Conservation (phyloP, 2,888 invertebrate species). For the Mythimna loreyi region DNA sequence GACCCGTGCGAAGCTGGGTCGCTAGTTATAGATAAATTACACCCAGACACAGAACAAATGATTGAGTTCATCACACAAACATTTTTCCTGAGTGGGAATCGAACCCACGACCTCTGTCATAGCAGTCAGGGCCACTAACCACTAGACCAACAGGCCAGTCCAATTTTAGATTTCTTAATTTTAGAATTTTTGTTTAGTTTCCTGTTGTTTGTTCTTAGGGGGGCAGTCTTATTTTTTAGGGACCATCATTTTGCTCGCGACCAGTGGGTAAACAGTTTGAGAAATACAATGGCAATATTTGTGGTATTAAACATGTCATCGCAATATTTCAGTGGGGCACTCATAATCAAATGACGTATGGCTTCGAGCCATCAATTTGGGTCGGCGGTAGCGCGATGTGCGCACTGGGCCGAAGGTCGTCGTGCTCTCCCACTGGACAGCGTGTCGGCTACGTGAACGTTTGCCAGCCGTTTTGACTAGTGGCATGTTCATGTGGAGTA, state of each 20-base stretch:
- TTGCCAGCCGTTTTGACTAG: conserved; percentile 44
- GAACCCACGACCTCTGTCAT: too few relatives aligned
- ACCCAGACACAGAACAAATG: too few relatives aligned
- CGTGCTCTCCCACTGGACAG: conserved; percentile 75
- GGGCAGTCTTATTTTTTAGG: neutral
- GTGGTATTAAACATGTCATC: conserved; percentile 52
- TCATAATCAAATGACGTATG: conserved; percentile 63
- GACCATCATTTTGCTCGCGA: neutral
- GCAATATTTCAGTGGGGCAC: conserved; percentile 63
- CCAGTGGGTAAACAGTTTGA: neutral
- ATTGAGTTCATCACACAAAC: too few relatives aligned
- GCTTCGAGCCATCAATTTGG: conserved; percentile 73
- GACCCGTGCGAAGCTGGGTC: too few relatives aligned
- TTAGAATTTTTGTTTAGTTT: too few relatives aligned
- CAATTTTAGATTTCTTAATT: too few relatives aligned
- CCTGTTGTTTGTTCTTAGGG: neutral
- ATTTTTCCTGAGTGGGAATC: too few relatives aligned
- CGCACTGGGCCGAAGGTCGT: conserved; percentile 76
- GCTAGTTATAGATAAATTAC: too few relatives aligned
- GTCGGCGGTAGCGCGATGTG: conserved; percentile 67
- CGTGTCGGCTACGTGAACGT: conserved; percentile 76
- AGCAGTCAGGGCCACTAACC: too few relatives aligned
- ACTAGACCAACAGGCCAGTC: too few relatives aligned
- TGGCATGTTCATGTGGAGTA: conserved; percentile 1
- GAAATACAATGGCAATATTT: conserved; percentile 34